These are phyloP conservation scores for Thaumetopoea pityocampa DNA, from an alignment of 1,140 invertebrate genomes.

Conservation along the genomic window DNA sequence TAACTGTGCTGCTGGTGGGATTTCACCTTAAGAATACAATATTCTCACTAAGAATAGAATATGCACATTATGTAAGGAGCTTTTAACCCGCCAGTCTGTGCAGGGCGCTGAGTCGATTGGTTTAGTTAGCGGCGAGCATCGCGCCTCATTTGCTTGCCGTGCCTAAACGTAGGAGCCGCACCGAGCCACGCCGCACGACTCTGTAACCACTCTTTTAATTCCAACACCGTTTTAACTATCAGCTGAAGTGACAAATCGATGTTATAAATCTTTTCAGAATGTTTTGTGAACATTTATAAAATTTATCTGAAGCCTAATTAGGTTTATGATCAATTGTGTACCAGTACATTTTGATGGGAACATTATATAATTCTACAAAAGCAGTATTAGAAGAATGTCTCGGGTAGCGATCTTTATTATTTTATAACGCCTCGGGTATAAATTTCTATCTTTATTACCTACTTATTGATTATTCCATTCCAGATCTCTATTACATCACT, in stretches of 20 bases:
- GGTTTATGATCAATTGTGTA: no score
- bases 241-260: slow-evolving; percentile 55
- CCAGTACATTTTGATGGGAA: no score
- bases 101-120: slow-evolving; percentile 50
- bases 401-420: no score
- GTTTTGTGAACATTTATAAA: slow-evolving; percentile 16
- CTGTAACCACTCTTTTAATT: slow-evolving; percentile 69
- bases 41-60: background rate
- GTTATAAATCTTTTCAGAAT: slow-evolving; percentile 36
- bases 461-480: no score
- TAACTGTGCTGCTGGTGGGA: no score
- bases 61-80: slow-evolving; percentile 1
- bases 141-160: slow-evolving; percentile 71
- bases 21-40: no score
- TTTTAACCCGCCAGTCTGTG: slow-evolving; percentile 36
- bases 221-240: slow-evolving; percentile 59
- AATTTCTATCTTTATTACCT: no score
- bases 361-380: no score
- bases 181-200: slow-evolving; percentile 33
- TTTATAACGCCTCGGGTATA: no score
- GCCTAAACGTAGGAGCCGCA: slow-evolving; percentile 39
- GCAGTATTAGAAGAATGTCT: no score
- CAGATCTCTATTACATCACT: no score
- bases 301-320: no score
- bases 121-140: slow-evolving; percentile 73